Evolutionary conservation across 2,113 vertebrate genomes (phyloP).

Genomic region (Chaetorhynchus papuensis): DNA sequence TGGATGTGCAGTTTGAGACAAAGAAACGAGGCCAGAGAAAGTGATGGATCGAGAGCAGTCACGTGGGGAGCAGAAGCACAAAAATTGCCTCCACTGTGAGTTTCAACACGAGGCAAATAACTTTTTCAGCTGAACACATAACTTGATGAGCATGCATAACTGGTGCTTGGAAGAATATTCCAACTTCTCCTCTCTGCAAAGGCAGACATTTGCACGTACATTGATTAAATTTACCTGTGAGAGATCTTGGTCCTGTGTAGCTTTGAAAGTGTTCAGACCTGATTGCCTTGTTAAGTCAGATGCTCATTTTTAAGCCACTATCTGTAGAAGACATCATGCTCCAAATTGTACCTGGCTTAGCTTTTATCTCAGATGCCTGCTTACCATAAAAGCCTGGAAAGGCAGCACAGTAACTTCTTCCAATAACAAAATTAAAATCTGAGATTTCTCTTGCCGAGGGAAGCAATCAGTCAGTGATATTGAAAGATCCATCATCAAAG

Average conservation of each 20-base stretch:
- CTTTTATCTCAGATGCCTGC: slow-evolving; percentile 29
- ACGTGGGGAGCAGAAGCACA: not conserved
- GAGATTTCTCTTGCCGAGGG: not conserved
- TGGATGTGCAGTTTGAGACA: not conserved
- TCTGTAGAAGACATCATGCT: slow-evolving; percentile 23
- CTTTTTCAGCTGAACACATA: not conserved
- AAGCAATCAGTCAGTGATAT: slow-evolving; percentile 36
- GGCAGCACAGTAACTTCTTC: not conserved
- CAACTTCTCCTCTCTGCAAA: not conserved
- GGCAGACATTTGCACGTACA: not conserved
- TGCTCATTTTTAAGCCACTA: slow-evolving; percentile 27
- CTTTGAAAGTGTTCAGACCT: not conserved
- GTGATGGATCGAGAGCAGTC: not conserved
- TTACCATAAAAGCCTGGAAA: slow-evolving; percentile 10
- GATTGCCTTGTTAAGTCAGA: not conserved
- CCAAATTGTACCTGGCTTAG: slow-evolving; percentile 43
- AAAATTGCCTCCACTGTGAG: not conserved
- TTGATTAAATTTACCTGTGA: not conserved
- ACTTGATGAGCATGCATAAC: not conserved
- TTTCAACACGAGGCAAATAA: not conserved
- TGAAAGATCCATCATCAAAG: slow-evolving; percentile 36
- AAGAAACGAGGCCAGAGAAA: not conserved
- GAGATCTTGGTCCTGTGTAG: not conserved
- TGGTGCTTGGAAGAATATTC: not conserved
- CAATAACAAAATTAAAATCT: not conserved